Conservation (phyloP, 2,888 invertebrate species). For the Parnassius smintheus region DNA sequence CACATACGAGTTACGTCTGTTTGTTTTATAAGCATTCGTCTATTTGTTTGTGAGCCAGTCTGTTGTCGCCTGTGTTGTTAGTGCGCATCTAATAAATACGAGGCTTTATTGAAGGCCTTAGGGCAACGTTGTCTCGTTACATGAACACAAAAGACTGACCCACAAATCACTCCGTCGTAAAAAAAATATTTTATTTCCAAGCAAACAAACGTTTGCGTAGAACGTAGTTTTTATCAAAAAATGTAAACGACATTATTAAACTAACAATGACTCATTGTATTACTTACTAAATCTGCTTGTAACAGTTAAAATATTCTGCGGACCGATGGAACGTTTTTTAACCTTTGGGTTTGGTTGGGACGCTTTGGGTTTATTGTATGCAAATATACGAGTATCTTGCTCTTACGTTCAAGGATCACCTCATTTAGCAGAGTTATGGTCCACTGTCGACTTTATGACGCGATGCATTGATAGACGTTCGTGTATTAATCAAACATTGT, state of each 20-base stretch:
- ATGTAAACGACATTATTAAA: no score
- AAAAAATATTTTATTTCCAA: conserved; percentile 41
- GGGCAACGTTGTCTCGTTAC: conserved; percentile 41
- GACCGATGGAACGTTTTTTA: conserved; percentile 49
- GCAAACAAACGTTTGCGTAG: conserved; percentile 32
- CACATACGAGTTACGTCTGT: conserved; percentile 43
- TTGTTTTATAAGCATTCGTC: conserved; percentile 43
- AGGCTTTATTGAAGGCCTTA: conserved; percentile 43
- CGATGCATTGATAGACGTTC: conserved; percentile 56
- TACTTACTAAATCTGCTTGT: no score
- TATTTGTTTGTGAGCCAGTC: conserved; percentile 49
- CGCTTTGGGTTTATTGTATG: conserved; percentile 65
- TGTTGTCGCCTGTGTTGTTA: conserved; percentile 52
- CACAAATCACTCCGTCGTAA: conserved; percentile 40
- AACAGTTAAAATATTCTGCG: background rate
- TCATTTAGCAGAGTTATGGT: conserved; percentile 68
- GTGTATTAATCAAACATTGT: conserved; percentile 64
- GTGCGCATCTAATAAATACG: conserved; percentile 44
- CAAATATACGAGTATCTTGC: conserved; percentile 60
- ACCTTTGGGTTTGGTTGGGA: conserved; percentile 24
- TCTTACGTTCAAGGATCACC: conserved; percentile 48
- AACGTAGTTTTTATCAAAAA: no score
- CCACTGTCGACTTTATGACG: conserved; percentile 49
- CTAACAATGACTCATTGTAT: no score
- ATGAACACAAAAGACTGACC: conserved; percentile 39